Percentiles rank a stretch among this genome's conserved stretches.
Conservation (phyloP, 2,797 vertebrate species). For the Picus viridis region DNA sequence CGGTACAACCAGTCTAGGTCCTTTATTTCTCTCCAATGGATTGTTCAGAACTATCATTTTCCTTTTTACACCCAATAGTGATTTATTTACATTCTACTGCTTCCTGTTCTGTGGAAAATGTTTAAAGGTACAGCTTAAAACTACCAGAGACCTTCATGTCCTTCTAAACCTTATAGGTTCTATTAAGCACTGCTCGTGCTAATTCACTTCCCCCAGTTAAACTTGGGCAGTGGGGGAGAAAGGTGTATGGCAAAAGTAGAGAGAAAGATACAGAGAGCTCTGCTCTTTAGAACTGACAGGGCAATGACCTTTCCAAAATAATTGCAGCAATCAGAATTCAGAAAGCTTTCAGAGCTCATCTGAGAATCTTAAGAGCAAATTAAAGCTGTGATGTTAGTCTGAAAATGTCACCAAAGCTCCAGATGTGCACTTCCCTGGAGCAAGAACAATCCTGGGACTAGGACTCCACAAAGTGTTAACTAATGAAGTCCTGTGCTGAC, state of each 20-base stretch:
- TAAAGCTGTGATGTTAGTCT: not conserved
- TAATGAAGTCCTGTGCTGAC: not conserved
- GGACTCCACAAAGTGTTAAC: not conserved
- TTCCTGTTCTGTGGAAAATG: no score
- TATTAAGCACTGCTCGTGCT: not conserved
- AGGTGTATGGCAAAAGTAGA: not conserved
- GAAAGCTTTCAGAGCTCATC: not conserved
- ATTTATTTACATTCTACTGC: no score
- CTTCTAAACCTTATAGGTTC: not conserved
- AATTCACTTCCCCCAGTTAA: not conserved
- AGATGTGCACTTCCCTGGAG: not conserved
- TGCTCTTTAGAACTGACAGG: not conserved
- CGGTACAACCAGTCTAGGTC: no score
- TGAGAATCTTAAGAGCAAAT: not conserved
- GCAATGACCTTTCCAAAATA: not conserved
- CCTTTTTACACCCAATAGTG: no score
- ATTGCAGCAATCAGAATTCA: not conserved
- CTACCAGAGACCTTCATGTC: not conserved
- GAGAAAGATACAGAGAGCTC: not conserved
- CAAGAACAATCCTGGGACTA: not conserved
- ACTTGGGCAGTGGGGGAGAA: accelerated
- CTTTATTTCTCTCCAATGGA: no score
- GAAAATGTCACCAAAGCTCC: not conserved
- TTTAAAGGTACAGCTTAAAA: no score
- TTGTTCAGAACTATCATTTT: no score